Evolutionary conservation across 2,888 invertebrate species (phyloP).

Genomic region (Phrixothrix hirtus): DNA sequence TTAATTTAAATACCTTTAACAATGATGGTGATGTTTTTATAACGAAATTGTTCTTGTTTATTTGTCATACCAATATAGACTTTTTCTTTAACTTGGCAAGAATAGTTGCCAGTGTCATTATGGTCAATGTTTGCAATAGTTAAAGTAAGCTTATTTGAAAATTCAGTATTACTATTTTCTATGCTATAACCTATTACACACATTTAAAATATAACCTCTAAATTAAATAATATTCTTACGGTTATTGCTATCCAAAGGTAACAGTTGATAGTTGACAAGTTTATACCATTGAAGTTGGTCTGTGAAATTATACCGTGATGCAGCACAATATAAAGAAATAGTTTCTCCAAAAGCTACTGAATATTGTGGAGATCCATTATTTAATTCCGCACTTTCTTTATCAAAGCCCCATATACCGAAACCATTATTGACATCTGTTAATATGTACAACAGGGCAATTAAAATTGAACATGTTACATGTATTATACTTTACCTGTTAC

Average conservation of each 20-base stretch:
- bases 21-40: constrained; percentile 12
- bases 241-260: constrained; percentile 3
- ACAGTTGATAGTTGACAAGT: constrained; percentile 6
- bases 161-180: constrained; percentile 41
- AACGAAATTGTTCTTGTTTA: not conserved
- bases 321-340: constrained; percentile 62
- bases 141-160: constrained; percentile 51
- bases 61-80: not conserved
- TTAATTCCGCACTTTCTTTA: constrained; percentile 47
- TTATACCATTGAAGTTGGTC: constrained; percentile 59
- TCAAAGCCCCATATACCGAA: constrained; percentile 56
- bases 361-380: constrained; percentile 32
- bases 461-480: too few species aligned
- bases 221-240: constrained; percentile 30
- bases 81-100: constrained; percentile 40
- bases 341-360: constrained; percentile 60
- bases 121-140: constrained; percentile 45
- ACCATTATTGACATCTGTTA: constrained; percentile 57
- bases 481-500: constrained; percentile 42
- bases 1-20: constrained; percentile 38
- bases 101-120: constrained; percentile 44
- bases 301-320: constrained; percentile 60
- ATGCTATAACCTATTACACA: constrained; percentile 22
- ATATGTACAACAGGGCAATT: not conserved
- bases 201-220: constrained; percentile 33